phyloP scores from a whole-genome alignment of 2,888 invertebrate genomes.

The Coelogynopora nodosa region DNA sequence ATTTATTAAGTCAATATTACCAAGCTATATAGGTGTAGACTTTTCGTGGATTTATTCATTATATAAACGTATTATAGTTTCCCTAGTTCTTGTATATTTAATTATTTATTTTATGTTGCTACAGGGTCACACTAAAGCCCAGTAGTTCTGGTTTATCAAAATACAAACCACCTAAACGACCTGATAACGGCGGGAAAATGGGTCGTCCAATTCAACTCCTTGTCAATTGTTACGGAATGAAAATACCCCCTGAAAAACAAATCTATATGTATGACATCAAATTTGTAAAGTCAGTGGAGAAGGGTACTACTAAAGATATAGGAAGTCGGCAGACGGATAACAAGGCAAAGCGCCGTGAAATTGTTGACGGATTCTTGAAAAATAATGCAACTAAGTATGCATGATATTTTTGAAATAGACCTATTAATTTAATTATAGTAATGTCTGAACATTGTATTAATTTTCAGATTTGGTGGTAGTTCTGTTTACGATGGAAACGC shows the following conservation, averaged over 20 bases:
- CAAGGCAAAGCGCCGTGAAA: neutral
- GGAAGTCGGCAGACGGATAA: neutral
- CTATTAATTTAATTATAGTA: neutral
- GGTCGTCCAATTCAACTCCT: constrained; percentile 10
- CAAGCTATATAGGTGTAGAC: too few species aligned
- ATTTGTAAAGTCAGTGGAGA: neutral
- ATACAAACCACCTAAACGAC: constrained; percentile 16
- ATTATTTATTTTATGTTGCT: too few species aligned
- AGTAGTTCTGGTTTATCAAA: too few species aligned
- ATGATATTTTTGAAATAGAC: neutral
- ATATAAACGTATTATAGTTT: too few species aligned
- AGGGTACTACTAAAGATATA: neutral
- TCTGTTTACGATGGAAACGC: constrained; percentile 5
- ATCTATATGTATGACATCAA: constrained; percentile 29
- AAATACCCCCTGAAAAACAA: constrained; percentile 21
- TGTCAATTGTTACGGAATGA: constrained; percentile 26
- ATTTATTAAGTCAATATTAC: too few species aligned
- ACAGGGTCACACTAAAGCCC: too few species aligned
- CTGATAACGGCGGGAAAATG: constrained; percentile 30
- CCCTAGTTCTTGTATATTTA: too few species aligned
- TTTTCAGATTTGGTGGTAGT: neutral
- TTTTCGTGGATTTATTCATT: too few species aligned
- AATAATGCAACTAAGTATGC: too few species aligned
- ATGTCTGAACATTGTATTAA: too few species aligned
- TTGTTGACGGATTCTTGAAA: neutral